A percentile compares a stretch with the other conserved stretches of the same genome.
Conservation (phyloP, 30 jellyfish, hydroid and myxozoan genomes). For the Turritopsis rubra region DNA sequence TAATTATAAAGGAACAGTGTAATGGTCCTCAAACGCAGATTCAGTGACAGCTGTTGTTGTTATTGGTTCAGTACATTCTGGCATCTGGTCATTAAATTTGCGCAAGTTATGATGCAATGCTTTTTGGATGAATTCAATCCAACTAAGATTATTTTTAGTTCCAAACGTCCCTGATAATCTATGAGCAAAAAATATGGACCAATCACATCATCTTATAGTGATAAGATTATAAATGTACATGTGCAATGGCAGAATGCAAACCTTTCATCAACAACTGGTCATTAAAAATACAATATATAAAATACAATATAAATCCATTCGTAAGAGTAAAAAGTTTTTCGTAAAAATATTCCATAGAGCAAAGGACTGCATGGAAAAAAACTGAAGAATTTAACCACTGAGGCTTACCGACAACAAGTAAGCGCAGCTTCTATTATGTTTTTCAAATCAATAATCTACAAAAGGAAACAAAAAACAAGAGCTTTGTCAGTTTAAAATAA, state of each 20-base stretch:
- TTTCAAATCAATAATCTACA: neutral
- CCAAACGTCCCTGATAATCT: neutral
- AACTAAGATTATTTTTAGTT: neutral
- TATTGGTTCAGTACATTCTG: neutral
- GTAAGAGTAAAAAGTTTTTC: too few relatives aligned
- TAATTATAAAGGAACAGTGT: too few relatives aligned
- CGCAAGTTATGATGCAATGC: neutral
- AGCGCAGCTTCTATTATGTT: neutral
- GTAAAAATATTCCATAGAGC: neutral
- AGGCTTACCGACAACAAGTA: neutral
- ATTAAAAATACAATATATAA: too few relatives aligned
- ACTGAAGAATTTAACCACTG: neutral
- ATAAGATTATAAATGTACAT: too few relatives aligned
- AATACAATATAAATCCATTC: too few relatives aligned
- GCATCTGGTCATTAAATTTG: neutral
- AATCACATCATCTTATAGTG: too few relatives aligned
- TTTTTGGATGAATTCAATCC: conserved; percentile 13
- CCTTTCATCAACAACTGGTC: too few relatives aligned
- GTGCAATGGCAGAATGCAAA: too few relatives aligned
- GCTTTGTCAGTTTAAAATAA: too few relatives aligned
- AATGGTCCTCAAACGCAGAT: too few relatives aligned
- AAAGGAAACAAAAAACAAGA: too few relatives aligned
- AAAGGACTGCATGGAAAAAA: neutral
- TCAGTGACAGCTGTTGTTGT: neutral
- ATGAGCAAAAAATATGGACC: too few relatives aligned